Conservation (phyloP, 1,140 invertebrate genomes). For the Caenorhabditis remanei region DNA sequence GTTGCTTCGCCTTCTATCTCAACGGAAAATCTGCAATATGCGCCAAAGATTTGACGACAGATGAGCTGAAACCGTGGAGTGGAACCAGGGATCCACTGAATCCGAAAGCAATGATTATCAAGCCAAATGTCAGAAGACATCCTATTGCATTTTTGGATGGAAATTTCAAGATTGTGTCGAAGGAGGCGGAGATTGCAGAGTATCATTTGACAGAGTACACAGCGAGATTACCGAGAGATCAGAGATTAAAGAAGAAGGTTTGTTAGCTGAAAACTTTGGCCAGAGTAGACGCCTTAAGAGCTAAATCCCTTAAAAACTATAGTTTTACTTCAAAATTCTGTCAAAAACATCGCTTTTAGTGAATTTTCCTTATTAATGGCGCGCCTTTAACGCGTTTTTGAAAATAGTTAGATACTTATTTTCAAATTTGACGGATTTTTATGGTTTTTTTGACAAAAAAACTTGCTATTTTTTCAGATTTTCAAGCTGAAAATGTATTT, state of each 20-base stretch:
- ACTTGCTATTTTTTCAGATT: too few species aligned
- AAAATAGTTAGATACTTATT: too few species aligned
- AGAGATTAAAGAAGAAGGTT: constrained; percentile 54
- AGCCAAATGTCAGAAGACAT: constrained; percentile 53
- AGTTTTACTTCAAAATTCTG: too few species aligned
- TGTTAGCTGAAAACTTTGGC: too few species aligned
- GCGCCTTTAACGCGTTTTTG: too few species aligned
- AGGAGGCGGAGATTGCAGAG: neutral
- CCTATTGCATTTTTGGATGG: neutral
- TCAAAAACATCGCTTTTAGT: too few species aligned
- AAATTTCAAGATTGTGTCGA: neutral
- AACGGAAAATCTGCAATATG: neutral
- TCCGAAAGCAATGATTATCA: neutral
- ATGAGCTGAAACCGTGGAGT: constrained; percentile 42
- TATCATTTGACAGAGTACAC: constrained; percentile 56
- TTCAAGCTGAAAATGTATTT: too few species aligned
- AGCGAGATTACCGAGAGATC: constrained; percentile 21
- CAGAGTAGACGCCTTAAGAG: too few species aligned
- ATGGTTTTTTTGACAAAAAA: too few species aligned
- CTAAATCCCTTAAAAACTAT: too few species aligned
- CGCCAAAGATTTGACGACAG: neutral
- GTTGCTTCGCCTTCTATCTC: constrained; percentile 44
- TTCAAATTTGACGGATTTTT: too few species aligned
- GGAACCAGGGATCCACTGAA: neutral
- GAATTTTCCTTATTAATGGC: too few species aligned